phyloP scores from a whole-genome alignment of 2,113 vertebrate genomes.

The Bufo bufo region DNA sequence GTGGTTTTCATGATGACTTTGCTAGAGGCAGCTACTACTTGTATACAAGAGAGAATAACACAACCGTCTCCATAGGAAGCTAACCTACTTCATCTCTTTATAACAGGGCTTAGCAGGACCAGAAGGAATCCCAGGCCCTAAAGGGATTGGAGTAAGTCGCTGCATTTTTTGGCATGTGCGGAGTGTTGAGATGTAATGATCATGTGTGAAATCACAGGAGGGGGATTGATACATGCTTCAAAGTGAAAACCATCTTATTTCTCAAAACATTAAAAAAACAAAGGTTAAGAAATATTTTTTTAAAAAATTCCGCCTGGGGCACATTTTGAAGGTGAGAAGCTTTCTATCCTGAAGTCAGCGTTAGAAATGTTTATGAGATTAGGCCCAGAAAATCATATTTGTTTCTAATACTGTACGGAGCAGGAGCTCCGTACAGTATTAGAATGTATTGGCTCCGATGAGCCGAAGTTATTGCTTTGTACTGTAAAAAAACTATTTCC shows the following conservation, averaged over 20 bases:
- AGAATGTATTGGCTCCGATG: too few species aligned
- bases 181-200: slow-evolving; percentile 37
- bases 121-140: slow-evolving; percentile 90
- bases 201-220: background rate
- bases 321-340: slow-evolving; percentile 48
- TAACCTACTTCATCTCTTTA: slow-evolving; percentile 59
- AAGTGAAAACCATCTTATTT: background rate
- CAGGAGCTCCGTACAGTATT: too few species aligned
- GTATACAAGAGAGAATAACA: slow-evolving; percentile 38
- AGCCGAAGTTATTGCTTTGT: too few species aligned
- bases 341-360: background rate
- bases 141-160: slow-evolving; percentile 91
- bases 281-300: background rate
- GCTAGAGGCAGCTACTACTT: slow-evolving; percentile 24
- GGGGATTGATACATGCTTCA: background rate
- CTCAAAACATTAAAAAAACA: background rate
- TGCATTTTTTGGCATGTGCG: background rate
- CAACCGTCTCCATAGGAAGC: slow-evolving; percentile 58
- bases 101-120: slow-evolving; percentile 89
- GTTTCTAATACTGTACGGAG: too few species aligned
- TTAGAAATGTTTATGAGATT: background rate
- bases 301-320: slow-evolving; percentile 56
- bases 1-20: slow-evolving; percentile 24
- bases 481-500: too few species aligned
- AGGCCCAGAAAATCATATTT: background rate